Evolutionary conservation across 2,888 invertebrate genomes (phyloP).

Genomic region (Drosophila putrida): DNA sequence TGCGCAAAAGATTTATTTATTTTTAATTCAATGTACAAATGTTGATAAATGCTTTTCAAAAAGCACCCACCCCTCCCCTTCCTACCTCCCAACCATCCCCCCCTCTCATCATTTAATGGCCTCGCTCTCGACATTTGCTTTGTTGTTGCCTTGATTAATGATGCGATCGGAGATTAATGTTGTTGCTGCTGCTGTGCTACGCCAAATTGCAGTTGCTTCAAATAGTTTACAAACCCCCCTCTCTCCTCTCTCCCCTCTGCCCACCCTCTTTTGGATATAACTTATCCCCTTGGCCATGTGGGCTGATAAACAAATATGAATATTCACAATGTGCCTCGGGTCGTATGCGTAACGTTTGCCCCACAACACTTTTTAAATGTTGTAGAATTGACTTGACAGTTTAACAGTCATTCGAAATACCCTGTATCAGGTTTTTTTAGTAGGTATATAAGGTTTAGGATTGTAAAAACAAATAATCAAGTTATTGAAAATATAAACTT

Average conservation of each 20-base stretch:
- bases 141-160: slow-evolving; percentile 69
- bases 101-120: background rate
- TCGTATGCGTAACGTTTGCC: slow-evolving; percentile 33
- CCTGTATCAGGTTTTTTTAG: too few species aligned
- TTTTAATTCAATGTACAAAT: slow-evolving; percentile 70
- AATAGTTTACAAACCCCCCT: slow-evolving; percentile 34
- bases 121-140: slow-evolving; percentile 36
- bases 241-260: background rate
- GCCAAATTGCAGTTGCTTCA: slow-evolving; percentile 56
- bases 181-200: slow-evolving; percentile 37
- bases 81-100: background rate
- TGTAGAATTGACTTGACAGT: slow-evolving; percentile 10
- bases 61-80: slow-evolving; percentile 1
- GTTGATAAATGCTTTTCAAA: slow-evolving; percentile 68
- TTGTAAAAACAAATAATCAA: too few species aligned
- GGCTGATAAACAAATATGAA: slow-evolving; percentile 38
- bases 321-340: slow-evolving; percentile 24
- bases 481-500: too few species aligned
- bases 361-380: slow-evolving; percentile 13
- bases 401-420: slow-evolving; percentile 8
- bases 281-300: slow-evolving; percentile 27
- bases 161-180: slow-evolving; percentile 71
- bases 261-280: background rate
- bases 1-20: slow-evolving; percentile 55
- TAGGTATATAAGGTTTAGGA: too few species aligned